Conservation (phyloP, 2,888 invertebrate genomes). For the Hyalella azteca region DNA sequence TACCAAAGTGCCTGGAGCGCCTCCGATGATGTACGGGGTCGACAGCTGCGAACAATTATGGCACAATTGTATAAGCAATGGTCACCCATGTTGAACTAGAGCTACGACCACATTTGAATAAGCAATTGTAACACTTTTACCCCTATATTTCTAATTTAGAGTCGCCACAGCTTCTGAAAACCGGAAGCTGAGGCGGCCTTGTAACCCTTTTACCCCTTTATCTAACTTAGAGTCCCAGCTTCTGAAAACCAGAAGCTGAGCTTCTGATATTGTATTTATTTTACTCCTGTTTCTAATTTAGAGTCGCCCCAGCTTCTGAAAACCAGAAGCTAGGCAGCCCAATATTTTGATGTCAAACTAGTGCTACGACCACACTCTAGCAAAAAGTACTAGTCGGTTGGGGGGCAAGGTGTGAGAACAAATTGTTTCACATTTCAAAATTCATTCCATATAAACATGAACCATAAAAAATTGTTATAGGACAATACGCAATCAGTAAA, state of each 20-base stretch:
- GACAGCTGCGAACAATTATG: conserved; percentile 57
- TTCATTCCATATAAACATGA: conserved; percentile 24
- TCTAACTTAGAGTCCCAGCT: too few relatives aligned
- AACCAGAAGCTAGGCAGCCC: too few relatives aligned
- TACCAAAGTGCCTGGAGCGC: conserved; percentile 57
- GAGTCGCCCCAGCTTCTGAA: too few relatives aligned
- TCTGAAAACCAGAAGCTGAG: too few relatives aligned
- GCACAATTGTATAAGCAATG: conserved; percentile 50
- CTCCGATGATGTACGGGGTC: conserved; percentile 56
- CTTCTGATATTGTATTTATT: too few relatives aligned
- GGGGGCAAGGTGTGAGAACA: not conserved
- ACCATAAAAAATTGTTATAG: not conserved
- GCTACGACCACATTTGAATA: not conserved
- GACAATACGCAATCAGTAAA: conserved; percentile 10
- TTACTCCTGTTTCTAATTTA: too few relatives aligned
- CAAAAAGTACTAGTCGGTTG: not conserved
- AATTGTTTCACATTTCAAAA: conserved; percentile 25
- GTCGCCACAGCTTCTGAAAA: too few relatives aligned
- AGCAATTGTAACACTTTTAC: not conserved
- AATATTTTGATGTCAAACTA: not conserved
- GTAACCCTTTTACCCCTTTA: too few relatives aligned
- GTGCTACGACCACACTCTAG: not conserved
- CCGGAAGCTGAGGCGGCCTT: too few relatives aligned
- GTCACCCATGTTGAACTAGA: conserved; percentile 12
- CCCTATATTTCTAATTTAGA: too few relatives aligned